phyloP scores from a whole-genome alignment of 2,113 vertebrate species.

The Aldabrachelys gigantea region DNA sequence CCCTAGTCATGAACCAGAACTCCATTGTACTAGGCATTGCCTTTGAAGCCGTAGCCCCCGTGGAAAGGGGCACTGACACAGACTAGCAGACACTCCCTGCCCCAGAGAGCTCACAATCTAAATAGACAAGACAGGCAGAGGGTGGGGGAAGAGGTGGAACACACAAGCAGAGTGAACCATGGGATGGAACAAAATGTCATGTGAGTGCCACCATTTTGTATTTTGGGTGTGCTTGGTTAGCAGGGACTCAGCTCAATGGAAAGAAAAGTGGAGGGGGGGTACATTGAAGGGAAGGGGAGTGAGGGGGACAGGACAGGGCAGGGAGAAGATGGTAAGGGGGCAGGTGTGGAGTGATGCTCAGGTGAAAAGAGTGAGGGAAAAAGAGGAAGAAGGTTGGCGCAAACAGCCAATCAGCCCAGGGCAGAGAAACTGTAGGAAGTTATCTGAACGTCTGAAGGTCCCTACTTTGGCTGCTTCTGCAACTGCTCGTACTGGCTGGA shows the following conservation, averaged over 20 bases:
- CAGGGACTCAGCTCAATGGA: background rate
- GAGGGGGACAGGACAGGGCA: background rate
- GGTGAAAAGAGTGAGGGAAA: background rate
- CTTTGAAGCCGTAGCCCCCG: too few species aligned
- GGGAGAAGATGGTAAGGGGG: accelerated
- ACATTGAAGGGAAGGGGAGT: background rate
- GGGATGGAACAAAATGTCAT: background rate
- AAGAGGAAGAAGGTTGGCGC: accelerated
- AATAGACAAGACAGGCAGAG: too few species aligned
- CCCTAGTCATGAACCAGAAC: too few species aligned
- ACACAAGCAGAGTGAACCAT: too few species aligned
- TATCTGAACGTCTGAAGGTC: background rate
- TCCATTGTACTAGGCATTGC: too few species aligned
- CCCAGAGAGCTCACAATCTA: too few species aligned
- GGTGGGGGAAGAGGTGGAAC: too few species aligned
- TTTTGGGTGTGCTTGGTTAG: background rate
- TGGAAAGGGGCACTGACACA: too few species aligned
- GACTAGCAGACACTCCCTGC: too few species aligned
- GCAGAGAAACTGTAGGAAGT: background rate
- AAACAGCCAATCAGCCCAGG: background rate
- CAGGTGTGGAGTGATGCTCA: background rate
- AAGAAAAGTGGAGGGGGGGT: background rate
- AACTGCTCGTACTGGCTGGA: background rate
- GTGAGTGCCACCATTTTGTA: too few species aligned
- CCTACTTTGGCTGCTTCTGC: background rate